phyloP scores from a whole-genome alignment of 1,140 invertebrate species.

The Zaprionus africanus region DNA sequence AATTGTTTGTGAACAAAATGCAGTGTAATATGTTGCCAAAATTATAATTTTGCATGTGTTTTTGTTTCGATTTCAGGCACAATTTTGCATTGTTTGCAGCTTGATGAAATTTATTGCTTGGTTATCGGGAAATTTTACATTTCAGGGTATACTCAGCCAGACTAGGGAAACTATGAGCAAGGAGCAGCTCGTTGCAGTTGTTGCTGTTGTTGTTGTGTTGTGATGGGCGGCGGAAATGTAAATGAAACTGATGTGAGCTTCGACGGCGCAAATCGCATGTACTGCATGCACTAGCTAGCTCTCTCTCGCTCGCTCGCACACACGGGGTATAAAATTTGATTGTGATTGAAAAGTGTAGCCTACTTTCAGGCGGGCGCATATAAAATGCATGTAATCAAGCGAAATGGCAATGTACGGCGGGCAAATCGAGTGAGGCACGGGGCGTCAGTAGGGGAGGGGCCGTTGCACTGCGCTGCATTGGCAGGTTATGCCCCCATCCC shows the following conservation, averaged over 20 bases:
- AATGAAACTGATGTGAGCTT: slow-evolving; percentile 61
- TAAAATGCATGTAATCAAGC: slow-evolving; percentile 83
- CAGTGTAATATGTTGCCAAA: background rate
- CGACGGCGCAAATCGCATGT: slow-evolving; percentile 40
- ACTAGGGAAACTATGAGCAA: slow-evolving; percentile 41
- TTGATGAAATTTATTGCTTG: slow-evolving; percentile 30
- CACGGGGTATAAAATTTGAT: slow-evolving; percentile 74
- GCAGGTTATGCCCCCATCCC: slow-evolving; percentile 39
- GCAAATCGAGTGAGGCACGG: slow-evolving; percentile 26
- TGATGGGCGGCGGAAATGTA: slow-evolving; percentile 62
- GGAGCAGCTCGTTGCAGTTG: slow-evolving; percentile 36
- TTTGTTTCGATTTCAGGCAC: slow-evolving; percentile 8
- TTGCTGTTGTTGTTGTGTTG: slow-evolving; percentile 19
- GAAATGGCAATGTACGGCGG: slow-evolving; percentile 67
- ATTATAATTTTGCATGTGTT: background rate
- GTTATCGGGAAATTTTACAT: slow-evolving; percentile 41
- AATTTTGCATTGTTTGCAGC: slow-evolving; percentile 40
- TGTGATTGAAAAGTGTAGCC: slow-evolving; percentile 83
- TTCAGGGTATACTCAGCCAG: slow-evolving; percentile 33
- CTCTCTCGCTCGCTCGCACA: slow-evolving; percentile 3
- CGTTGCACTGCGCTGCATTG: slow-evolving; percentile 48
- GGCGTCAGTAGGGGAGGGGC: background rate
- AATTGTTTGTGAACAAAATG: slow-evolving; percentile 2
- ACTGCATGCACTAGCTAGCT: slow-evolving; percentile 26
- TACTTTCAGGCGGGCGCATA: slow-evolving; percentile 77